Evolutionary conservation across 1,140 invertebrate genomes (phyloP).

Genomic region (Uloborus diversus): DNA sequence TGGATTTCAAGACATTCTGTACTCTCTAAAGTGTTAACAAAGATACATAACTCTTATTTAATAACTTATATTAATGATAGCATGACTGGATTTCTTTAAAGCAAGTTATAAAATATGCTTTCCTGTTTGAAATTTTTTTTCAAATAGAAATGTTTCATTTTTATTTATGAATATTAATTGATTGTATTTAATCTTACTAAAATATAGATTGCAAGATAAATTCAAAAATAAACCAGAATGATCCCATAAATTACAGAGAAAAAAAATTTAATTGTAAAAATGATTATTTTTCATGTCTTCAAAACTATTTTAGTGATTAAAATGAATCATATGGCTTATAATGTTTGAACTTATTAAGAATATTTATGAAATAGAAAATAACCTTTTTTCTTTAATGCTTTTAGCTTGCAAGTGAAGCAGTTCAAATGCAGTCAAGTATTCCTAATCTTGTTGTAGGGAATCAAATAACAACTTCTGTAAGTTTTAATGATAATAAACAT

Average conservation of each 20-base stretch:
- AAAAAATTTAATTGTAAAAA: neutral
- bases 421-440: constrained; percentile 89
- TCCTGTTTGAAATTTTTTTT: neutral
- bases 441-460: constrained; percentile 97
- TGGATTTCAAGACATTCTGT: too few species aligned
- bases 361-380: neutral
- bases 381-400: constrained; percentile 39
- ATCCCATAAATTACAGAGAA: neutral
- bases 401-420: constrained; percentile 88
- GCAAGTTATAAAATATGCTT: too few species aligned
- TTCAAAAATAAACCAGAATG: too few species aligned
- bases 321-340: neutral
- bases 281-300: neutral
- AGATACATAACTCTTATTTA: too few species aligned
- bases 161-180: neutral
- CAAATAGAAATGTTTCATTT: neutral
- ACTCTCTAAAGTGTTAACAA: too few species aligned
- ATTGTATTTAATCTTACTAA: neutral
- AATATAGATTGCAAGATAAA: neutral
- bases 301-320: neutral
- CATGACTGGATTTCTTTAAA: too few species aligned
- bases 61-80: too few species aligned
- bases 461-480: constrained; percentile 93
- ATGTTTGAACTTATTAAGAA: neutral
- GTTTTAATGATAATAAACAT: too few species aligned